phyloP scores from a whole-genome alignment of 1,140 invertebrate genomes.

The Drosophila ohnishii region DNA sequence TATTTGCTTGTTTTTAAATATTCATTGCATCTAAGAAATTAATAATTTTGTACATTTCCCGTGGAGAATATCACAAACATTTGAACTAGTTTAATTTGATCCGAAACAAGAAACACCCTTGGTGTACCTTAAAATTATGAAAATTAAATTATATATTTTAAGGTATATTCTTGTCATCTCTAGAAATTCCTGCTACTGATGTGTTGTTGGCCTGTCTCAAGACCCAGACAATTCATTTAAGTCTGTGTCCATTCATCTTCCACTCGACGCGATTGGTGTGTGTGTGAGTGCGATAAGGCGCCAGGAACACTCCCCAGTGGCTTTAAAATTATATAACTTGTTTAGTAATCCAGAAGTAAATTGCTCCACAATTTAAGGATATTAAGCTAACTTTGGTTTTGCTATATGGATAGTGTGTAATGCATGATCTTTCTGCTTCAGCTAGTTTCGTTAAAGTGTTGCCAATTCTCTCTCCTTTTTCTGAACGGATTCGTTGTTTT shows the following conservation, averaged over 20 bases:
- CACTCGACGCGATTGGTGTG: conserved; percentile 2
- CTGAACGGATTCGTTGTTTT: no score
- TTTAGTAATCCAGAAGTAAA: background rate
- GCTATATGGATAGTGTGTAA: no score
- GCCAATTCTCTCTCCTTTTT: no score
- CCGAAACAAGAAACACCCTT: no score
- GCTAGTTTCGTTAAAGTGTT: no score
- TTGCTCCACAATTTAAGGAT: conserved; percentile 1
- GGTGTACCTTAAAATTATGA: no score
- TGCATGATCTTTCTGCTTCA: no score
- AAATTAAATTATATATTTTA: background rate
- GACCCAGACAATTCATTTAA: conserved; percentile 68
- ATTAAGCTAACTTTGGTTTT: background rate
- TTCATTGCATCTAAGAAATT: no score
- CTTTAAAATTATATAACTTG: conserved; percentile 28
- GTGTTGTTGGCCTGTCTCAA: conserved; percentile 39
- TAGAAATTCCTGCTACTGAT: background rate
- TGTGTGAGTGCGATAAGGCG: conserved; percentile 41
- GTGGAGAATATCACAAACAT: no score
- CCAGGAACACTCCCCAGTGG: conserved; percentile 27
- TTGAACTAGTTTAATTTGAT: no score
- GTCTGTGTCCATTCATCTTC: conserved; percentile 46
- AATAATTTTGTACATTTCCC: no score
- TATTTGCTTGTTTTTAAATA: no score
- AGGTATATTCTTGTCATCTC: conserved; percentile 1